Evolutionary conservation across 1,140 invertebrate species (phyloP).

Genomic region (Euglossa dilemma): DNA sequence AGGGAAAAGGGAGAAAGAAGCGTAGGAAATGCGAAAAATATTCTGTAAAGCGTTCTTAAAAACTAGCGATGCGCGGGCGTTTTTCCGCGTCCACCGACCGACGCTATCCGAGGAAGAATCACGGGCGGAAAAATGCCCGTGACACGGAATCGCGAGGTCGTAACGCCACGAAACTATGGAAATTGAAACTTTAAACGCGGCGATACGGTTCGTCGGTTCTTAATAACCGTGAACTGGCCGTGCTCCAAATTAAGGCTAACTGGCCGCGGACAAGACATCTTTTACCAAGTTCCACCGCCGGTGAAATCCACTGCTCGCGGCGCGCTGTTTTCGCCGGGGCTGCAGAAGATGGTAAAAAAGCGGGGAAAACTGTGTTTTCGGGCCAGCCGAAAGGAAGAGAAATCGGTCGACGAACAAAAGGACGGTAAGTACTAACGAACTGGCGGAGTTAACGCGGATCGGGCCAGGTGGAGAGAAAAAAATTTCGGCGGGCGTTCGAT

Average conservation of each 20-base stretch:
- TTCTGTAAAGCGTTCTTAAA: background rate
- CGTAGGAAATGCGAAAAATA: background rate
- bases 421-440: conserved; percentile 27
- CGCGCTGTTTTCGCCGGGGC: conserved; percentile 12
- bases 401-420: conserved; percentile 3
- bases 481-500: background rate
- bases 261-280: conserved; percentile 54
- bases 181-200: conserved; percentile 64
- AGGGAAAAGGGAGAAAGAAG: background rate
- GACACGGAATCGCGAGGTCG: background rate
- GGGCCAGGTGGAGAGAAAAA: background rate
- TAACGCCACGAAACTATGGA: conserved; percentile 50
- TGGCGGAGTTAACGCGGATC: background rate
- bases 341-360: background rate
- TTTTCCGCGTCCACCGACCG: background rate
- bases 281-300: conserved; percentile 41
- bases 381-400: background rate
- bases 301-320: conserved; percentile 36
- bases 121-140: background rate
- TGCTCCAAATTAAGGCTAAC: conserved; percentile 71
- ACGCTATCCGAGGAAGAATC: background rate
- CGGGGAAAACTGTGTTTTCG: conserved; percentile 11
- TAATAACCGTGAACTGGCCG: conserved; percentile 70
- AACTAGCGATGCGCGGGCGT: background rate
- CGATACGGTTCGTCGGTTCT: conserved; percentile 38